phyloP scores from a whole-genome alignment of 2,113 vertebrate genomes.

The Pollachius pollachius region DNA sequence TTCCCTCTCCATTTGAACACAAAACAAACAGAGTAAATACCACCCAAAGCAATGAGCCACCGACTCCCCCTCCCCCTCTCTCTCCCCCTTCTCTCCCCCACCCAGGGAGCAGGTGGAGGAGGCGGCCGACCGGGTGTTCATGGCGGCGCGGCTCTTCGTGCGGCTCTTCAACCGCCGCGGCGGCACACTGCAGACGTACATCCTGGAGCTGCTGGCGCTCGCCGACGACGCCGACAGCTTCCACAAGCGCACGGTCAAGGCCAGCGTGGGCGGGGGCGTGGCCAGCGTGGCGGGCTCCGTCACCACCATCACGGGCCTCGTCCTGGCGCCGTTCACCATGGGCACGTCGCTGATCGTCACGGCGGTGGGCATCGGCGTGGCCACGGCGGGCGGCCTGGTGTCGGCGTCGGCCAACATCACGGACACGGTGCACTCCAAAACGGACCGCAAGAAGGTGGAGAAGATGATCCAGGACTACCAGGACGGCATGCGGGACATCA shows the following conservation, averaged over 20 bases:
- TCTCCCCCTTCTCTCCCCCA: background rate
- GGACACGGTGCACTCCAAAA: constrained; percentile 73
- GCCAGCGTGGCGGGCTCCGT: constrained; percentile 72
- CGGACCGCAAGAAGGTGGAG: constrained; percentile 75
- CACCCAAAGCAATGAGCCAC: no score
- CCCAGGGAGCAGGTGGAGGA: constrained; percentile 62
- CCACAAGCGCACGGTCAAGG: constrained; percentile 71
- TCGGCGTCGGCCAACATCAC: constrained; percentile 76
- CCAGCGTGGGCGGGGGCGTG: constrained; percentile 68
- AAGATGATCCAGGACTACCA: constrained; percentile 75
- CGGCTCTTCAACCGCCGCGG: constrained; percentile 63
- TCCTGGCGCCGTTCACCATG: constrained; percentile 74
- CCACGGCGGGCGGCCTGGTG: constrained; percentile 70
- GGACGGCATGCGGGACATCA: constrained; percentile 69
- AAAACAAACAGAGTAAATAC: no score
- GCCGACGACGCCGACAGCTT: constrained; percentile 71
- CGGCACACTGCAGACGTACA: constrained; percentile 54
- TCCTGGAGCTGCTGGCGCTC: constrained; percentile 59
- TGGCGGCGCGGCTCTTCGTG: constrained; percentile 70
- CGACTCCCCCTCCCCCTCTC: no score
- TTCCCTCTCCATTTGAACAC: no score
- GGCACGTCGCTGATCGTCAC: constrained; percentile 76
- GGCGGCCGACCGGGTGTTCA: constrained; percentile 72
- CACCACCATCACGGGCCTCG: constrained; percentile 75
- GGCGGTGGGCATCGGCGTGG: constrained; percentile 73